Conservation (phyloP, 2,888 invertebrate genomes). For the Pyrocoelia pectoralis region DNA sequence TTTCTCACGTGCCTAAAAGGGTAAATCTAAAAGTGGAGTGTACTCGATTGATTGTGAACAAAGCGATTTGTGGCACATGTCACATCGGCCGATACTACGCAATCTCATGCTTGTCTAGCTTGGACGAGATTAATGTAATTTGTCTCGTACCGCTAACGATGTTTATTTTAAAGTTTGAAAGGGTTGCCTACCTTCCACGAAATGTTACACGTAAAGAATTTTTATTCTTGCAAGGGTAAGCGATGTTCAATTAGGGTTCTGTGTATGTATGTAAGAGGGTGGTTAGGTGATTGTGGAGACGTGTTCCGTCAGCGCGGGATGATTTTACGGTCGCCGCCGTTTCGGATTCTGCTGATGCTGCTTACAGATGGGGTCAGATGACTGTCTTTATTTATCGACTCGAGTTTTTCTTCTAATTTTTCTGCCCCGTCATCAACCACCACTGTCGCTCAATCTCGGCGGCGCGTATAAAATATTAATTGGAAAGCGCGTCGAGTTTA, state of each 20-base stretch:
- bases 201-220: constrained; percentile 28
- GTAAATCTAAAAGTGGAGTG: too few relatives aligned
- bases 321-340: constrained; percentile 51
- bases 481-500: not conserved
- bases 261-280: constrained; percentile 15
- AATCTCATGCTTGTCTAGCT: not conserved
- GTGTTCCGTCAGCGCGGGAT: constrained; percentile 46
- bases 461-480: not conserved
- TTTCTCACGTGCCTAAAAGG: too few relatives aligned
- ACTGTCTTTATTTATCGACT: constrained; percentile 54
- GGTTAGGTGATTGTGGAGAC: constrained; percentile 45
- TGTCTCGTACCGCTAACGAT: not conserved
- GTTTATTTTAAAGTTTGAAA: not conserved
- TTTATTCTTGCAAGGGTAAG: constrained; percentile 27
- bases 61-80: too few relatives aligned
- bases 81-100: too few relatives aligned
- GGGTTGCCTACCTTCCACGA: not conserved
- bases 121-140: not conserved
- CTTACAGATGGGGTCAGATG: constrained; percentile 49
- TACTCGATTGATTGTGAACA: too few relatives aligned
- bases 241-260: constrained; percentile 25
- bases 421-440: constrained; percentile 9
- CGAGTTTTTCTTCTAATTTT: constrained; percentile 50
- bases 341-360: constrained; percentile 51
- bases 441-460: not conserved